These are phyloP conservation scores for Holothuria scabra DNA, from an alignment of 53 echinoderm and acorn worm species.

Conservation along the genomic window DNA sequence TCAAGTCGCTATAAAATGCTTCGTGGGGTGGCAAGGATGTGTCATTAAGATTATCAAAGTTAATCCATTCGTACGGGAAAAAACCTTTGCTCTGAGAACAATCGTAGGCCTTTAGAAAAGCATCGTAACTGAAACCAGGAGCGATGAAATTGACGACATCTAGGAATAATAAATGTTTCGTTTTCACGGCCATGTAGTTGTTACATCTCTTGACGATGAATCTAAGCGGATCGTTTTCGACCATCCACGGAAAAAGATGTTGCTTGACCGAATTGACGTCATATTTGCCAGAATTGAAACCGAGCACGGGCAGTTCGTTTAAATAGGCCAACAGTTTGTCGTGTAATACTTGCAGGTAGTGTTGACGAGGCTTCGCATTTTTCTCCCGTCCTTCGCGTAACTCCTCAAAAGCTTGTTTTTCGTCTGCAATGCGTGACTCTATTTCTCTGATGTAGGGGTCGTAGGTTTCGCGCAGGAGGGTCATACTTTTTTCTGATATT, in stretches of 20 bases:
- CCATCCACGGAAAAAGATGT: slow-evolving; percentile 21
- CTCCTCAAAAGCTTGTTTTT: background rate
- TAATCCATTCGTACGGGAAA: slow-evolving; percentile 62
- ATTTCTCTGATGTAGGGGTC: background rate
- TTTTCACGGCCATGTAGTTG: slow-evolving; percentile 42
- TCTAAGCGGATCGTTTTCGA: slow-evolving; percentile 46
- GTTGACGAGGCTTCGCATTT: background rate
- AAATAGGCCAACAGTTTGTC: slow-evolving; percentile 8
- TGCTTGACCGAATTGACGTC: slow-evolving; percentile 40
- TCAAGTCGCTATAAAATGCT: slow-evolving; percentile 49
- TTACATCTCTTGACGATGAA: slow-evolving; percentile 38
- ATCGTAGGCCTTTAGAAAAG: slow-evolving; percentile 59
- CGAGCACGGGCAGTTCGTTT: slow-evolving; percentile 30
- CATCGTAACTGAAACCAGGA: slow-evolving; percentile 48
- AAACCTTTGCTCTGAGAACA: slow-evolving; percentile 44
- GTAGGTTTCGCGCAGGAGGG: background rate
- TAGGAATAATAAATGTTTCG: slow-evolving; percentile 47
- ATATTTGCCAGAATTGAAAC: slow-evolving; percentile 50
- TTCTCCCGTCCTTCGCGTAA: background rate
- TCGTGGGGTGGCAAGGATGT: slow-evolving; percentile 27
- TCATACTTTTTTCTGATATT: background rate
- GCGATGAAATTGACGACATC: slow-evolving; percentile 61
- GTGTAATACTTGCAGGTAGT: background rate
- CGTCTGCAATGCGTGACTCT: background rate
- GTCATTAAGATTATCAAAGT: slow-evolving; percentile 15